Conservation (phyloP, 1,140 invertebrate species). For the Gonioctena quinquepunctata region DNA sequence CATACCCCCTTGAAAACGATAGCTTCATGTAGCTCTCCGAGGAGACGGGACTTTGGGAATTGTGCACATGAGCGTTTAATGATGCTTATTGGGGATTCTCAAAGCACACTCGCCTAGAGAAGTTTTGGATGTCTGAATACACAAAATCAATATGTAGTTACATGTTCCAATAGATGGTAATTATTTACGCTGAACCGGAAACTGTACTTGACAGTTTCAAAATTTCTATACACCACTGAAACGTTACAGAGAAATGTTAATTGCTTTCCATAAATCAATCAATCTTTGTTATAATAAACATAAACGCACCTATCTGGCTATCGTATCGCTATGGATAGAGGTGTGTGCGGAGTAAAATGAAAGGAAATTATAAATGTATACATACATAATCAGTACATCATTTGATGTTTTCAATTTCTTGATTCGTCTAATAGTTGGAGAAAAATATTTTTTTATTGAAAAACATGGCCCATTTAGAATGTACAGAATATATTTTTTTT, state of each 20-base stretch:
- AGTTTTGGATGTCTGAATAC: constrained; percentile 29
- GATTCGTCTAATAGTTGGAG: too few relatives aligned
- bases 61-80: background rate
- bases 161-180: constrained; percentile 36
- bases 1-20: too few relatives aligned
- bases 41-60: background rate
- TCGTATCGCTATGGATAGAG: background rate
- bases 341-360: background rate
- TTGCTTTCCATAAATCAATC: constrained; percentile 22
- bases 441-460: too few relatives aligned
- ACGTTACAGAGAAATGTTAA: constrained; percentile 7
- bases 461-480: too few relatives aligned
- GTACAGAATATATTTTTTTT: too few relatives aligned
- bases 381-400: too few relatives aligned
- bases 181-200: constrained; percentile 33
- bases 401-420: too few relatives aligned
- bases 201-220: constrained; percentile 32
- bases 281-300: constrained; percentile 3
- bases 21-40: background rate
- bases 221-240: constrained; percentile 28
- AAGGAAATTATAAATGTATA: too few relatives aligned
- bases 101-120: constrained; percentile 26
- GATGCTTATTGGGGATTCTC: constrained; percentile 31
- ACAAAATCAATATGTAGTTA: constrained; percentile 37
- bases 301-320: too few relatives aligned